Evolutionary conservation across 1,140 invertebrate genomes (phyloP), one percentile per base, ranked within the genome.

Genomic region (Drosophila novamexicana): DNA sequence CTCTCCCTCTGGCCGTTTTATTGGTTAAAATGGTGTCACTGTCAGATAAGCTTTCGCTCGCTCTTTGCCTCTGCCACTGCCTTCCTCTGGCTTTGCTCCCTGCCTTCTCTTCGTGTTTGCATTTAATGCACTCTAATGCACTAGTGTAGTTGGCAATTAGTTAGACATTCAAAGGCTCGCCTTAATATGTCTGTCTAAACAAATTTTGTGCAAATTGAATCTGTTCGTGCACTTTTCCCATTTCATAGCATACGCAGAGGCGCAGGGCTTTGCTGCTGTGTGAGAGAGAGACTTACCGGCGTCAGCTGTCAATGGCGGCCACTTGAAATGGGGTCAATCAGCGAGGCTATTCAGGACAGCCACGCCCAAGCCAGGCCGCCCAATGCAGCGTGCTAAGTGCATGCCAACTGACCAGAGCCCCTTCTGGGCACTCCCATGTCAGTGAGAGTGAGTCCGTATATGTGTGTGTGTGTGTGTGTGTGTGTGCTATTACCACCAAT

Each of bases 1-100:
- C 61, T 36, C 14, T 29, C 7, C 9, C 56, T 18, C 14, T 32
- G 34, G 9, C 39, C 7, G 10, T 9, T 59, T 65, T 79, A 42
- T 63, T 57, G 66, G 65, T 78, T 85, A 57, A 81, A 81, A 82
- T 77, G 76, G 75, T 88, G 83, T 86, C 83, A 82, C 79, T 86
- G 79, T 76, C 79, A 81, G 71, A 50, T 68, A 52, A 50, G 50
- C 32, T 65, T 40, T 54, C 37, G 44, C 47, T 42, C 71, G 9
- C 34, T 56, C 37, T 14, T 34, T 18, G 4, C 14, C 42, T 37
- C 29, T 39, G 22, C 9, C 8, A 9, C 12, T 40, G 34, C 4
- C 9, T 58, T 5, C 6, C 6, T 36, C 14, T 39, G 7, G 40
- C 22, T 37, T 22, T 44, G 29, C 34, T 40, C 22, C 32, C 49